phyloP scores from a whole-genome alignment of 2,888 invertebrate genomes.

The Cosmia trapezina region DNA sequence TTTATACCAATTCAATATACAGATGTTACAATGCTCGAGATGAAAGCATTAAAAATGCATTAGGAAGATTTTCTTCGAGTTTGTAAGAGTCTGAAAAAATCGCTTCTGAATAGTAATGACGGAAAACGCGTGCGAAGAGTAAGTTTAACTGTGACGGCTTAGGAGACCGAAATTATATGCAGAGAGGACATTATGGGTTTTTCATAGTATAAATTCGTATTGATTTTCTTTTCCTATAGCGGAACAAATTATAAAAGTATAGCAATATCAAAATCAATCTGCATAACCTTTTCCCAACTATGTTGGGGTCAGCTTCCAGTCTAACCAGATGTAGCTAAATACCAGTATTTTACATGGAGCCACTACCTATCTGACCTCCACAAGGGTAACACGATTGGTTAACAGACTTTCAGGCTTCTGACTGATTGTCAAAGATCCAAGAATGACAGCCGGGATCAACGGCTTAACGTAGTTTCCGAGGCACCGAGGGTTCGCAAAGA shows the following conservation, averaged over 20 bases:
- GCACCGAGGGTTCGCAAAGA: no score
- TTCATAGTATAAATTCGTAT: neutral
- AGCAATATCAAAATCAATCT: neutral
- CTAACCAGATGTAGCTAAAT: no score
- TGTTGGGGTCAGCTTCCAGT: no score
- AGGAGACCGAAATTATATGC: slow-evolving; percentile 18
- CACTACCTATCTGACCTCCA: no score
- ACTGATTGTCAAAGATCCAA: no score
- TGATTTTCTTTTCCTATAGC: neutral
- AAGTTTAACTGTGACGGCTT: slow-evolving; percentile 34
- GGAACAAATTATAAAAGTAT: neutral
- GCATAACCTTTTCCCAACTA: no score
- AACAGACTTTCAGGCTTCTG: no score
- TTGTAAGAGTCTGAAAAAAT: slow-evolving; percentile 45
- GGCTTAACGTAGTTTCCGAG: no score
- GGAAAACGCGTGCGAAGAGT: slow-evolving; percentile 3
- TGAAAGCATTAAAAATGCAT: slow-evolving; percentile 64
- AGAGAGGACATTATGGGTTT: neutral
- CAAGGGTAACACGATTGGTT: no score
- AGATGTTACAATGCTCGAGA: slow-evolving; percentile 46
- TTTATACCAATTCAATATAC: slow-evolving; percentile 49
- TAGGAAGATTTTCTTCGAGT: slow-evolving; percentile 58
- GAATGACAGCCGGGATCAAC: no score
- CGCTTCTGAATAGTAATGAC: slow-evolving; percentile 51
- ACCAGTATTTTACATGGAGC: no score